A percentile compares a stretch with the other conserved stretches of the same genome.
These are phyloP conservation scores for Neostethus bicornis DNA, from an alignment of 2,797 vertebrate genomes.

Conservation along the genomic window DNA sequence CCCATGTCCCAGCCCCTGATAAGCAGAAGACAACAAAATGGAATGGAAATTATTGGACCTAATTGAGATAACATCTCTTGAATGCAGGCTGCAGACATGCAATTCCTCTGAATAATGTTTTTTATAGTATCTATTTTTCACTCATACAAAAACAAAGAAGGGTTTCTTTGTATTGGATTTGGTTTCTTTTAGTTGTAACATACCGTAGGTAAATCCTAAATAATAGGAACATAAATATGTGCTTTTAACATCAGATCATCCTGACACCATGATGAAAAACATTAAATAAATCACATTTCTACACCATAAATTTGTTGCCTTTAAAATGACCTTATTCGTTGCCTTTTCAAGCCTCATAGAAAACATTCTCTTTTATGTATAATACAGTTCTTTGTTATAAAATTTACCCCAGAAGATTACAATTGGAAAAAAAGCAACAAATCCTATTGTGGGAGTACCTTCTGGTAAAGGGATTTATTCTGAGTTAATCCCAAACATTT, in stretches of 20 bases:
- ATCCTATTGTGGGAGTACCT: constrained; percentile 5
- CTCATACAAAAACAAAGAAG: too few relatives aligned
- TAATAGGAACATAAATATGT: not conserved
- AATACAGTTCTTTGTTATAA: not conserved
- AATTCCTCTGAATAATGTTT: too few relatives aligned
- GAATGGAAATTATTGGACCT: too few relatives aligned
- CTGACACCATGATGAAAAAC: constrained; percentile 17
- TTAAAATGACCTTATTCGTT: constrained; percentile 22
- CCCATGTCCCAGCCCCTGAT: too few relatives aligned
- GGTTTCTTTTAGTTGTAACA: too few relatives aligned
- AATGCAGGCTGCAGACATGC: too few relatives aligned
- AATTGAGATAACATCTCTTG: too few relatives aligned
- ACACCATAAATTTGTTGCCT: constrained; percentile 4
- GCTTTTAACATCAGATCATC: not conserved
- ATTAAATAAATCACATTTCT: not conserved
- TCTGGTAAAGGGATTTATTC: constrained; percentile 18
- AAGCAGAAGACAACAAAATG: too few relatives aligned
- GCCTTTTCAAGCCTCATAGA: constrained; percentile 4
- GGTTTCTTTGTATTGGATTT: too few relatives aligned
- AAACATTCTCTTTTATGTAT: not conserved
- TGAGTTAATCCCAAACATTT: constrained; percentile 2
- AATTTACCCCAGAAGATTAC: not conserved
- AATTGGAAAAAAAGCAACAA: constrained; percentile 13
- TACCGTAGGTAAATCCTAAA: too few relatives aligned
- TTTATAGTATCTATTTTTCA: too few relatives aligned